Percentiles rank a stretch among this genome's conserved stretches.
Evolutionary conservation across 2,113 vertebrate genomes (phyloP).

Genomic region (Eptatretus burgeri): DNA sequence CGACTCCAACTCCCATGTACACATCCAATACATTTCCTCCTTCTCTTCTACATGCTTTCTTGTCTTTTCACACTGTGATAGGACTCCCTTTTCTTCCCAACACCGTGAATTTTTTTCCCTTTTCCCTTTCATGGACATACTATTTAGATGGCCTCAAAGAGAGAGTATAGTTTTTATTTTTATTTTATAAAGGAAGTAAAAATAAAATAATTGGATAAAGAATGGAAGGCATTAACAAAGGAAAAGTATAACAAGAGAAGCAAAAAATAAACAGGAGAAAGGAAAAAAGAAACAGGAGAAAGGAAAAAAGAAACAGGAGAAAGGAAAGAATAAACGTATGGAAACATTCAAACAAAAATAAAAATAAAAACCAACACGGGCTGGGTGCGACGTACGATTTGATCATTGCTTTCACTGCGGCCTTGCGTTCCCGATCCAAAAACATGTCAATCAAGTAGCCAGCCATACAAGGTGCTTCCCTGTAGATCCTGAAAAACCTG

Average conservation of each 20-base stretch:
- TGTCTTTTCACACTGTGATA: too few species aligned
- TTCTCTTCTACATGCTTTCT: too few species aligned
- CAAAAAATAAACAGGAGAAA: slow-evolving; percentile 7
- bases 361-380: neutral
- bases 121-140: too few species aligned
- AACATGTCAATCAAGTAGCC: slow-evolving; percentile 75
- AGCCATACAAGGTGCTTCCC: slow-evolving; percentile 42
- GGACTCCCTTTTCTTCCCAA: too few species aligned
- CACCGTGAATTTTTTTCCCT: too few species aligned
- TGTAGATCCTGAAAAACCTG: slow-evolving; percentile 50
- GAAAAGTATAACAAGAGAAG: slow-evolving; percentile 7
- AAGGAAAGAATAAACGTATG: neutral
- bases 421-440: slow-evolving; percentile 44
- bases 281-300: slow-evolving; percentile 5
- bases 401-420: slow-evolving; percentile 46
- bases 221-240: neutral
- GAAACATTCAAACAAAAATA: neutral
- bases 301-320: neutral
- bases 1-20: too few species aligned
- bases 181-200: neutral
- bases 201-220: neutral
- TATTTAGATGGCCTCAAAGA: too few species aligned
- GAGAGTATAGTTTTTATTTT: neutral
- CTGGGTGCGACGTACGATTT: slow-evolving; percentile 39
- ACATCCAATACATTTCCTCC: too few species aligned